A percentile compares a stretch with the other conserved stretches of the same genome.
These are phyloP conservation scores for Vulpes lagopus DNA, from an alignment of 2,113 vertebrate species.

Conservation along the genomic window DNA sequence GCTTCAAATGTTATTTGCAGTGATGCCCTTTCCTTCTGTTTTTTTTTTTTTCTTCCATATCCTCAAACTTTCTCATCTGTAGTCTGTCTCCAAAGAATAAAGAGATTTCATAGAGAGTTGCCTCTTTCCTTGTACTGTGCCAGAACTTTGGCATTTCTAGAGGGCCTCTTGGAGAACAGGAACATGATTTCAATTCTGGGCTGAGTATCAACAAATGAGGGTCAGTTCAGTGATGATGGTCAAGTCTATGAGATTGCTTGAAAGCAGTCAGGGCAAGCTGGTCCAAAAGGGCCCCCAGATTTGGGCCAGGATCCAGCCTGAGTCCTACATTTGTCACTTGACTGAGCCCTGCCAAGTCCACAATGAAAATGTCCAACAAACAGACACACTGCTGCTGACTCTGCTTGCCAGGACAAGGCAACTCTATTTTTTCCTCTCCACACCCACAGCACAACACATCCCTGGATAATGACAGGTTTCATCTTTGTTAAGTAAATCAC, in stretches of 20 bases:
- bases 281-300: neutral
- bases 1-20: neutral
- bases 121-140: neutral
- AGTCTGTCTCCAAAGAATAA: neutral
- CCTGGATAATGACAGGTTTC: conserved; percentile 70
- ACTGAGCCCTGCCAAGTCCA: neutral
- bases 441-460: conserved; percentile 30
- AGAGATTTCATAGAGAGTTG: neutral
- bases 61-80: neutral
- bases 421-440: conserved; percentile 5
- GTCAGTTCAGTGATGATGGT: neutral
- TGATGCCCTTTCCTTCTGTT: neutral
- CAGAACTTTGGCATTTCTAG: neutral
- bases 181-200: neutral
- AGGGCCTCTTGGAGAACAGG: neutral
- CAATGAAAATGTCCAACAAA: conserved; percentile 20
- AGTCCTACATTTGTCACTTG: neutral
- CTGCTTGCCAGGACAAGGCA: conserved; percentile 24
- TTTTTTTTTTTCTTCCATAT: neutral
- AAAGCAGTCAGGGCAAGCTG: neutral
- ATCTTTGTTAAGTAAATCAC: conserved; percentile 67
- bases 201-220: neutral
- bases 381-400: conserved; percentile 44
- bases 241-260: neutral
- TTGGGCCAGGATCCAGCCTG: neutral